Base-by-base conservation (phyloP, 2,888 invertebrate genomes). In the Drosophila subsilvestris region DNA sequence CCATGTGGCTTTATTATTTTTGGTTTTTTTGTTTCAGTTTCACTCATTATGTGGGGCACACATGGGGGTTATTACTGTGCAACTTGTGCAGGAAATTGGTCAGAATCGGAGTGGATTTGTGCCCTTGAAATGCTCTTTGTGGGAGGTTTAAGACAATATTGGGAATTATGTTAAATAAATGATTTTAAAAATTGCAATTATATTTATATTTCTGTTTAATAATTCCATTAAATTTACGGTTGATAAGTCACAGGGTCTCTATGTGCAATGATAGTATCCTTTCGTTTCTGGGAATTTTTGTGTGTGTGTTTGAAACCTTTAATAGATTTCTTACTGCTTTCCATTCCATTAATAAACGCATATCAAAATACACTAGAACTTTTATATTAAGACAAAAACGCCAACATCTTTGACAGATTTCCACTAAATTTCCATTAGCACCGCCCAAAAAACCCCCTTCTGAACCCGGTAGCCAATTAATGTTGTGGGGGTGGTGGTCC, bases 1-100 rank as follows among this genome's bases (percentile, higher is more conserved):
- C 76, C 62, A 70, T 74, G 86, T 61, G 65, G 83, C 80, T 76
- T 76, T 71, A 73, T 82, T 78, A 68, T 80, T 79, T 68, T 66
- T 65, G 47, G 57, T 57, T 67, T 57, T 71, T 43, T 14, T 25
- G 5, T 25, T 6, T 5, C 37, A 14, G 37, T 0, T 14, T 62
- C 18, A 27, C 17, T 55, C 45, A 70, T 71, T 63, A 49, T 42
- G 44, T 37, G 37, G 37, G 37, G 37, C 37, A 37, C 6, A 37
- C 14, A 37, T 14, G 6, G 20, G n/a, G 27, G 37, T 25, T 25
- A 25, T 29, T 57, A 14, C 37, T 2, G n/a, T 7, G 37, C 7
- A 37, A n/a, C 37, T 37, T 37, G n/a, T n/a, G 37, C 37, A 37
- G 37, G n/a, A 37, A 37, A 37, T 37, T 37, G 2, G 2, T n/a